phyloP scores from a whole-genome alignment of 2,113 vertebrate species.

The Marmota flaviventris region DNA sequence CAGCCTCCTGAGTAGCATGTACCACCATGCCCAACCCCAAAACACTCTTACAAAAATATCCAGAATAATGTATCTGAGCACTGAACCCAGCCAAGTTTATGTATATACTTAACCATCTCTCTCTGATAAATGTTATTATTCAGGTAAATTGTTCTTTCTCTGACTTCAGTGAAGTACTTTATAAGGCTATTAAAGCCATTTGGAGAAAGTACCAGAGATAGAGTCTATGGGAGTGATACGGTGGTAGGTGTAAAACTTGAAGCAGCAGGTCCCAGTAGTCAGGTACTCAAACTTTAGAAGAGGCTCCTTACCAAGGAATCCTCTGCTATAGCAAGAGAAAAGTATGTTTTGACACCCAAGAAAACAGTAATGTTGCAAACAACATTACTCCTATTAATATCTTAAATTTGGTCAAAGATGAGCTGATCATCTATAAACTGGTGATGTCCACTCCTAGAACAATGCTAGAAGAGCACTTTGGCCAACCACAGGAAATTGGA shows the following conservation, averaged over 20 bases:
- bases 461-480: not conserved
- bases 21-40: not conserved
- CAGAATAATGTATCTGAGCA: not conserved
- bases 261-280: not conserved
- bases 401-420: not conserved
- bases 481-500: not conserved
- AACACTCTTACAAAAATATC: not conserved
- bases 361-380: not conserved
- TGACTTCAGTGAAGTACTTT: not conserved
- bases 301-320: not conserved
- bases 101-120: not conserved
- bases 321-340: not conserved
- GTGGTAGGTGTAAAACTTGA: not conserved
- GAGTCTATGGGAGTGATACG: not conserved
- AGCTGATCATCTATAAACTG: not conserved
- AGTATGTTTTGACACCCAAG: not conserved
- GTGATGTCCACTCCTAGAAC: not conserved
- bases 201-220: not conserved
- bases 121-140: not conserved
- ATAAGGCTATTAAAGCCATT: not conserved
- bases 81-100: not conserved
- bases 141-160: not conserved
- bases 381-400: not conserved
- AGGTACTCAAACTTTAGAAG: not conserved
- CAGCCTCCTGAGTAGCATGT: not conserved